Evolutionary conservation across 2,888 invertebrate species (phyloP).

Genomic region (Platycheirus albimanus): DNA sequence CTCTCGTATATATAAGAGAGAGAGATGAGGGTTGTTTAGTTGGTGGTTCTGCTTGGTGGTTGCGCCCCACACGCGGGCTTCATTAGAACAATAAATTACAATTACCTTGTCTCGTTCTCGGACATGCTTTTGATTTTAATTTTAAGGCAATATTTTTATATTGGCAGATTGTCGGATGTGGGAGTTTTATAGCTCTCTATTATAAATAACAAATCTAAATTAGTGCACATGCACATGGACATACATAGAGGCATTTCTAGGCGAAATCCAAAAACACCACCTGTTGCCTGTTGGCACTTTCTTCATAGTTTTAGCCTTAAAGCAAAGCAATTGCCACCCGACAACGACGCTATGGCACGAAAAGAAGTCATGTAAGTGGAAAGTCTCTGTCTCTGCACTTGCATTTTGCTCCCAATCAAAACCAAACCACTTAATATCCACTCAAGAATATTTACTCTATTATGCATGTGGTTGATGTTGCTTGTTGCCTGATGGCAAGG

Average conservation of each 20-base stretch:
- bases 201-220: background rate
- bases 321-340: background rate
- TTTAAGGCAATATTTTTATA: slow-evolving; percentile 27
- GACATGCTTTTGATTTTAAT: too few relatives aligned
- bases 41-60: too few relatives aligned
- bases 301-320: slow-evolving; percentile 4
- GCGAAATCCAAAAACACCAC: too few relatives aligned
- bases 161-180: background rate
- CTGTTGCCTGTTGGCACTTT: too few relatives aligned
- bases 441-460: slow-evolving; percentile 31
- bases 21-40: slow-evolving; percentile 46
- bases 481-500: too few relatives aligned
- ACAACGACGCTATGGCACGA: too few relatives aligned
- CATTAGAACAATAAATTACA: slow-evolving; percentile 64
- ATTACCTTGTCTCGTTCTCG: slow-evolving; percentile 44
- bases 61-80: slow-evolving; percentile 67
- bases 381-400: slow-evolving; percentile 14
- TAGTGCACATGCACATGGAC: too few relatives aligned
- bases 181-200: slow-evolving; percentile 4
- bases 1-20: too few relatives aligned
- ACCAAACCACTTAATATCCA: slow-evolving; percentile 53
- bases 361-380: slow-evolving; percentile 3
- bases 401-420: slow-evolving; percentile 29
- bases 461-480: slow-evolving; percentile 1
- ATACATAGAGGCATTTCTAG: too few relatives aligned